These are phyloP conservation scores for Drosophila lacicola DNA, from an alignment of 2,888 invertebrate species.

Conservation along the genomic window DNA sequence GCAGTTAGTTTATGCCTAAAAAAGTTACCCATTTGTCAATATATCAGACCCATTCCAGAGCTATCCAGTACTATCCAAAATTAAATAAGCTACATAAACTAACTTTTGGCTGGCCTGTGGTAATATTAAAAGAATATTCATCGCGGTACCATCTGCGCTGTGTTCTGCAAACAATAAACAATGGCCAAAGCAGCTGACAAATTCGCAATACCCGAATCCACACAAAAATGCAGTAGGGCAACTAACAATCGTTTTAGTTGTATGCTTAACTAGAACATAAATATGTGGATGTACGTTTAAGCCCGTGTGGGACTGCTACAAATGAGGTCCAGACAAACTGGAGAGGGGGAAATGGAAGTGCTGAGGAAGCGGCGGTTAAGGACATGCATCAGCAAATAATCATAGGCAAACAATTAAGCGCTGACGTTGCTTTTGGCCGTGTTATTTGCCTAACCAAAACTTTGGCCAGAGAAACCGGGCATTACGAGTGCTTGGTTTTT, in stretches of 20 bases:
- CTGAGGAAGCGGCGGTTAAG: constrained; percentile 18
- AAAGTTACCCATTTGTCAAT: too few species aligned
- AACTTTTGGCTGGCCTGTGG: too few species aligned
- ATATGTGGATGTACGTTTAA: not conserved
- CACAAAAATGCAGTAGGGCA: not conserved
- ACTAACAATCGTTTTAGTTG: constrained; percentile 7
- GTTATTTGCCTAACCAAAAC: constrained; percentile 17
- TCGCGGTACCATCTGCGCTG: too few species aligned
- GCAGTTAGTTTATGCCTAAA: too few species aligned
- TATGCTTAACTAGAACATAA: constrained; percentile 8
- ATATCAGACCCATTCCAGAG: too few species aligned
- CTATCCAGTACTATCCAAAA: too few species aligned
- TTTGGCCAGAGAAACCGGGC: constrained; percentile 7
- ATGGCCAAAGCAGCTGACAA: not conserved
- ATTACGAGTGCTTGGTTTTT: not conserved
- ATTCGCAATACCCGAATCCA: not conserved
- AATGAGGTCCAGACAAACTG: constrained; percentile 29
- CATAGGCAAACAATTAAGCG: constrained; percentile 46
- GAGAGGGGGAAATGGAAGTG: constrained; percentile 6
- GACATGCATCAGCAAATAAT: constrained; percentile 54
- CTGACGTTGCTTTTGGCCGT: constrained; percentile 11
- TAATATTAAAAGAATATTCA: too few species aligned
- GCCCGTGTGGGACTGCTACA: constrained; percentile 16
- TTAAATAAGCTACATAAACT: too few species aligned
- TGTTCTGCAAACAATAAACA: not conserved